Evolutionary conservation across 2,797 vertebrate genomes (phyloP).

Genomic region (Platalea minor): DNA sequence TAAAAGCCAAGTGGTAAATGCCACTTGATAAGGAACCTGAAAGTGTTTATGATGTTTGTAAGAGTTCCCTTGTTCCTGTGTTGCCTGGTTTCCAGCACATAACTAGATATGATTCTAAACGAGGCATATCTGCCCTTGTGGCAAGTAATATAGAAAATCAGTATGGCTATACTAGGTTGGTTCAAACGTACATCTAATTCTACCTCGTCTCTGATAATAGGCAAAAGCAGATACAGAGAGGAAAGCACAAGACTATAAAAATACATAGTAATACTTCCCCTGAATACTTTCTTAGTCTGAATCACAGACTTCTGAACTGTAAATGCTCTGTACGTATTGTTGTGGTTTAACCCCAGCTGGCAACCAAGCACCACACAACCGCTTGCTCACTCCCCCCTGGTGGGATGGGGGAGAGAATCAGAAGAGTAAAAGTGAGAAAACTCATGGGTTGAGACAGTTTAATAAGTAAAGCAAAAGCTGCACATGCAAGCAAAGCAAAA

Average conservation of each 20-base stretch:
- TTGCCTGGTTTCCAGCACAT: background rate
- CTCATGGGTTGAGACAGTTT: too few relatives aligned
- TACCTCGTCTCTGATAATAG: background rate
- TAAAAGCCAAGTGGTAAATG: background rate
- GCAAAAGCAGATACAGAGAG: background rate
- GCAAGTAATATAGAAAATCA: background rate
- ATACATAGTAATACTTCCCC: background rate
- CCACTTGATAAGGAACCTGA: background rate
- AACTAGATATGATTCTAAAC: background rate
- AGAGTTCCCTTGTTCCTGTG: background rate
- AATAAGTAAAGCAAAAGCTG: too few relatives aligned
- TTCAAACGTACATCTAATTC: background rate
- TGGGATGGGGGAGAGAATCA: too few relatives aligned
- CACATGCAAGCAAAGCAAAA: too few relatives aligned
- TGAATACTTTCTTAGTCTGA: background rate
- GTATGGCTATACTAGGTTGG: background rate
- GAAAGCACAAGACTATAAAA: background rate
- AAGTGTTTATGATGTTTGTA: background rate
- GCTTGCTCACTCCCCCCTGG: too few relatives aligned
- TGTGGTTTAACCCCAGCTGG: too few relatives aligned
- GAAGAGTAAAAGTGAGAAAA: too few relatives aligned
- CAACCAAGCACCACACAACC: too few relatives aligned
- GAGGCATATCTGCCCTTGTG: background rate
- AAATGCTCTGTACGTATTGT: background rate
- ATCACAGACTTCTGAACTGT: background rate